Conservation (phyloP, 1,140 invertebrate genomes). For the Brachionus calyciflorus region DNA sequence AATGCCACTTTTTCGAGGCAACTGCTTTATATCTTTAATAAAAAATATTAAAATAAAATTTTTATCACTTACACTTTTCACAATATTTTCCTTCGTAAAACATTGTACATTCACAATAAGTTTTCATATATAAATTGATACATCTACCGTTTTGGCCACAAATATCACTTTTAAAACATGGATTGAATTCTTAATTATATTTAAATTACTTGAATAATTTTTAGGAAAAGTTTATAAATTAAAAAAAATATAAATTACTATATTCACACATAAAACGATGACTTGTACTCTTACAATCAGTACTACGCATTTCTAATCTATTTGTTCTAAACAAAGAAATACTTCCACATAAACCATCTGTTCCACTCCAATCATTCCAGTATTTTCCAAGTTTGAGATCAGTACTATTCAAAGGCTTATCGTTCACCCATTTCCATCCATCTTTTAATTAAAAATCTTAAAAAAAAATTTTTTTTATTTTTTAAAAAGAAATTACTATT, state of each 20-base stretch:
- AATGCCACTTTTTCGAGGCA: no score
- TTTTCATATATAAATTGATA: slow-evolving; percentile 19
- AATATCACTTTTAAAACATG: slow-evolving; percentile 32
- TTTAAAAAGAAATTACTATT: neutral
- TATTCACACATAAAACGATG: slow-evolving; percentile 45
- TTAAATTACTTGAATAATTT: neutral
- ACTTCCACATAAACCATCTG: slow-evolving; percentile 35
- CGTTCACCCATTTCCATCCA: slow-evolving; percentile 30
- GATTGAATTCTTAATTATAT: slow-evolving; percentile 23
- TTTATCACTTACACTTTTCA: slow-evolving; percentile 8
- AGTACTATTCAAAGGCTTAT: neutral
- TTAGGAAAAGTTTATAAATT: neutral
- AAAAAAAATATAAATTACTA: neutral
- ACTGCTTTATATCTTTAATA: neutral
- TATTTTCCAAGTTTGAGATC: slow-evolving; percentile 1
- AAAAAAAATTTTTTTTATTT: neutral
- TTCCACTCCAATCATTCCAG: slow-evolving; percentile 24
- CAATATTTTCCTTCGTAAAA: slow-evolving; percentile 32
- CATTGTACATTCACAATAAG: slow-evolving; percentile 32
- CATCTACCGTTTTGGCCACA: slow-evolving; percentile 19
- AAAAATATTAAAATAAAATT: no score
- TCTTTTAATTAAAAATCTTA: neutral
- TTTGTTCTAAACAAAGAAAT: neutral
- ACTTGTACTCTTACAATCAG: slow-evolving; percentile 21
- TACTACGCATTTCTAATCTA: slow-evolving; percentile 20